Conservation (phyloP, 37 sponge, comb jelly and placozoan genomes). For the Ianthella basta region DNA sequence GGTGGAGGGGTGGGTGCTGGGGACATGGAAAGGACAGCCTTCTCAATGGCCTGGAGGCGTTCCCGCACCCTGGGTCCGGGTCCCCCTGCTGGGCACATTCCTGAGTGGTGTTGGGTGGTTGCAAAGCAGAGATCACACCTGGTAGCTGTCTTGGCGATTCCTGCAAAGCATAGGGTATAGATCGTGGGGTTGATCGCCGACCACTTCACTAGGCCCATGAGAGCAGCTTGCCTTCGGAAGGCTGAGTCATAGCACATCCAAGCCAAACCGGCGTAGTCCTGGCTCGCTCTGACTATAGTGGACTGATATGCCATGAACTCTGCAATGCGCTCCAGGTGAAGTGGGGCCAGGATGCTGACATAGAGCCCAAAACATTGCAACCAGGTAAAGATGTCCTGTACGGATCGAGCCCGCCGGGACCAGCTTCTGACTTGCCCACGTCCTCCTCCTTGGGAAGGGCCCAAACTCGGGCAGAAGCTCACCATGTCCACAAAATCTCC, state of each 20-base stretch:
- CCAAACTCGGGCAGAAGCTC: neutral
- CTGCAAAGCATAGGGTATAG: slow-evolving; percentile 43
- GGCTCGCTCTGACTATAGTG: slow-evolving; percentile 33
- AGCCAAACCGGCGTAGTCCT: slow-evolving; percentile 26
- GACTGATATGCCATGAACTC: slow-evolving; percentile 43
- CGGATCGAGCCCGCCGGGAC: neutral
- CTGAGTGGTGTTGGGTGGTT: neutral
- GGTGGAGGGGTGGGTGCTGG: neutral
- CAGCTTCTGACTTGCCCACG: neutral
- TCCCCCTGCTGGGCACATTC: neutral
- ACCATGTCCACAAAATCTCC: neutral
- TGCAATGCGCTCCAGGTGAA: slow-evolving; percentile 8
- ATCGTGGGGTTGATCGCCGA: slow-evolving; percentile 41
- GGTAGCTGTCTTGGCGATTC: neutral
- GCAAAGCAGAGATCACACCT: slow-evolving; percentile 17
- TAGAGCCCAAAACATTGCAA: slow-evolving; percentile 45
- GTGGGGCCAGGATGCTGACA: neutral
- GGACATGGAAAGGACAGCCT: neutral
- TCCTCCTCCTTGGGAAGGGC: neutral
- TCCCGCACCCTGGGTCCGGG: neutral
- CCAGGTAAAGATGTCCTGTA: slow-evolving; percentile 60
- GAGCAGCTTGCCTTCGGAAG: slow-evolving; percentile 55
- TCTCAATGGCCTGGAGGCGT: neutral
- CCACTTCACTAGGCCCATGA: neutral
- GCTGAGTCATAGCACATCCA: slow-evolving; percentile 40